Base-by-base conservation (phyloP, 2,888 invertebrate species). In the Rosalia funebris region DNA sequence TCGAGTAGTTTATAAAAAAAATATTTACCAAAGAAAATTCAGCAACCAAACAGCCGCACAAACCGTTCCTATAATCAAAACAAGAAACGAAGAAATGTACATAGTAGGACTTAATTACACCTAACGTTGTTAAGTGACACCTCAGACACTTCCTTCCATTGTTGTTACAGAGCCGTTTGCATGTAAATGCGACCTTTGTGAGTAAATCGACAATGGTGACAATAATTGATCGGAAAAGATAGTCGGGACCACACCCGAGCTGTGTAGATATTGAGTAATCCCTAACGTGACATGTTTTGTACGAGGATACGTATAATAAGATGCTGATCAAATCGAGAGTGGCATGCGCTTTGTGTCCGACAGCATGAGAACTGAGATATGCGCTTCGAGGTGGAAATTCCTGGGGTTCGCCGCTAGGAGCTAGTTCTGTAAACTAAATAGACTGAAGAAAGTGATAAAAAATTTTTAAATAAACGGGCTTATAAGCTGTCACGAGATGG, bases 201-300 rank as follows among this genome's bases (percentile, higher is more conserved):
- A 15, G 20, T 46, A 46, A 42, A 16, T 53, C 34, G 39, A 53
- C 31, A 53, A 41, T 31, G 16, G 16, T 17, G 53, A 42, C 42
- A 42, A 53, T 31, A 42, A 53, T 52, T 25, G 53, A 53, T 41
- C 42, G 20, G 32, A 41, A 25, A 11, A 32, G 31, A 32, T 14
- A 46, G 16, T 46, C 12, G 7, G n/a, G 32, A 53, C 53, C 53
- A 53, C 53, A 53, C 53, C 53, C 53, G 42, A 31, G 14, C 31
- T 16, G 14, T 41, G 41, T 31, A 41, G 41, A 42, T 42, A 32
- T 52, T 39, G 52, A 39, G 42, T 53, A 53, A 53, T 53, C 53
- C 53, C 17, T 32, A 32, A 17, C 32, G 16, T 42, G 32, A 53
- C 53, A 42, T 32, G 53, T 17, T 42, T 32, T 34, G 42, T 53